Conservation (phyloP, 2,113 vertebrate genomes). For the Thermophis baileyi region DNA sequence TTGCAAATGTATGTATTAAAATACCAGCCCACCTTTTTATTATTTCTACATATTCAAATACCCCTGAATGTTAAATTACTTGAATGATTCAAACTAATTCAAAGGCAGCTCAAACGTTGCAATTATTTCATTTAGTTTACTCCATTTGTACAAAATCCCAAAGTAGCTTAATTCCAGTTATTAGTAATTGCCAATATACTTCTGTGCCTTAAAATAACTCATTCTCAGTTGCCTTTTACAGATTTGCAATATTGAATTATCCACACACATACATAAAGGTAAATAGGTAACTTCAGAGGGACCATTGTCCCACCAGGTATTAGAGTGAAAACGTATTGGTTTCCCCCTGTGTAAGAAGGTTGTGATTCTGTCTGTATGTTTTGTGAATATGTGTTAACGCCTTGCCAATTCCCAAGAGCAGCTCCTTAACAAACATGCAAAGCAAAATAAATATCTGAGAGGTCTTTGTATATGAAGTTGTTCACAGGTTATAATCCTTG, state of each 20-base stretch:
- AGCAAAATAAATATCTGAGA: neutral
- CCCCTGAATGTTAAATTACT: neutral
- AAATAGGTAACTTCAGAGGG: neutral
- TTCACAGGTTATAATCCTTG: neutral
- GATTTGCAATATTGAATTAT: slow-evolving; percentile 41
- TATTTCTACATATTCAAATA: neutral
- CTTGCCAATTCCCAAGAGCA: neutral
- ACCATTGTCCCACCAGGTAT: neutral
- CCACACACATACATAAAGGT: slow-evolving; percentile 13
- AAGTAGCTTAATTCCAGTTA: slow-evolving; percentile 21
- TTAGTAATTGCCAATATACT: slow-evolving; percentile 20
- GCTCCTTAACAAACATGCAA: neutral
- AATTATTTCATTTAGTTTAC: too few relatives aligned
- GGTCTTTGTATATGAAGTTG: neutral
- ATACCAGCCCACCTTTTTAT: neutral
- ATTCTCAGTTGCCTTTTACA: slow-evolving; percentile 49
- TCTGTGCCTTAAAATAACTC: slow-evolving; percentile 48
- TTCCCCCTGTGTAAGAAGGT: neutral
- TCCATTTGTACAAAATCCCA: neutral
- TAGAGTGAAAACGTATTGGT: neutral
- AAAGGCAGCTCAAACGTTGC: neutral
- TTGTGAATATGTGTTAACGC: neutral
- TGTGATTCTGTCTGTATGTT: neutral
- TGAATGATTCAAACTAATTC: neutral
- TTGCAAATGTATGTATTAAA: neutral